Conservation (phyloP, 2,888 invertebrate genomes). For the Scelioninae gen. 1 region DNA sequence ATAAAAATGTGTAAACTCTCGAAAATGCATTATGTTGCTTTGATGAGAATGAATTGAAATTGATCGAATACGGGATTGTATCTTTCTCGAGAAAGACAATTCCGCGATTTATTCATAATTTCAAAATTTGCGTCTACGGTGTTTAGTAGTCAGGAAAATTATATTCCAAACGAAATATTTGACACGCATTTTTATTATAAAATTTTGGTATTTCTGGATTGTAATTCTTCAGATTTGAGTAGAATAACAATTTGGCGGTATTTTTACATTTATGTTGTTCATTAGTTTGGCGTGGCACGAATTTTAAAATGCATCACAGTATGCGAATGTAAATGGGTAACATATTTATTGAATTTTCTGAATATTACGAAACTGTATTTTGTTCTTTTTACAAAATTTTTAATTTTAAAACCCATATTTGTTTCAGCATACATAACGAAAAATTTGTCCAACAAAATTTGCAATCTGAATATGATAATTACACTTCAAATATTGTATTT, state of each 20-base stretch:
- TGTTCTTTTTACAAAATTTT: not conserved
- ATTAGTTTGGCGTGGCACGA: constrained; percentile 35
- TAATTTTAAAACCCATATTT: not conserved
- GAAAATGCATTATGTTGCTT: not conserved
- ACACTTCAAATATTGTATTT: no score
- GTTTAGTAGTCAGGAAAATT: no score
- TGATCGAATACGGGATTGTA: constrained; percentile 1
- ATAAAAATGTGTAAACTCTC: not conserved
- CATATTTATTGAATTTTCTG: constrained; percentile 18
- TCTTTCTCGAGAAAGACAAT: no score
- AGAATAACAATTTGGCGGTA: constrained; percentile 34
- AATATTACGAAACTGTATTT: not conserved
- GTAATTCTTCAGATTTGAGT: constrained; percentile 28
- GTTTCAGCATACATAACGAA: not conserved
- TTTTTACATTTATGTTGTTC: constrained; percentile 54
- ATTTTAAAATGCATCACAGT: constrained; percentile 16
- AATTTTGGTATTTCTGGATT: constrained; percentile 3
- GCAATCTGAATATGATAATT: no score
- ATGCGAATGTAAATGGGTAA: constrained; percentile 16
- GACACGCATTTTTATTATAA: not conserved
- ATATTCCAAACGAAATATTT: not conserved
- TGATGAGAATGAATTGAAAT: constrained; percentile 1
- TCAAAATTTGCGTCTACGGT: no score
- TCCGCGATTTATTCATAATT: no score
- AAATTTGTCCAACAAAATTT: not conserved